These are phyloP conservation scores for Mus spicilegus DNA, from an alignment of 2,113 vertebrate genomes.

Conservation along the genomic window DNA sequence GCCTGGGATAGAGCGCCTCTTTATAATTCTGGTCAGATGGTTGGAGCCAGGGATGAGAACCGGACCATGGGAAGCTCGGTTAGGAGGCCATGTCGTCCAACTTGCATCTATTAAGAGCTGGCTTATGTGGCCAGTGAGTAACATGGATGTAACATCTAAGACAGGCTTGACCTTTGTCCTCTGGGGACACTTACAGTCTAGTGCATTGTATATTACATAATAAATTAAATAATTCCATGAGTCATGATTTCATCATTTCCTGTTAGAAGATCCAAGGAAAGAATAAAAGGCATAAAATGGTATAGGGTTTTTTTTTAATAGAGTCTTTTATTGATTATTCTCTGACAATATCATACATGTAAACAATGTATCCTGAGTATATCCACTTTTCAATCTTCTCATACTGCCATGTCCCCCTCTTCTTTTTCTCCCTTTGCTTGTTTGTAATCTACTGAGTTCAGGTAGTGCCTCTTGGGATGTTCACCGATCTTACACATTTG, in stretches of 20 bases:
- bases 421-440: not conserved
- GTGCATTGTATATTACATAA: not conserved
- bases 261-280: not conserved
- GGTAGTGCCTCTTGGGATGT: not conserved
- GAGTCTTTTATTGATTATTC: not conserved
- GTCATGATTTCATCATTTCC: not conserved
- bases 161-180: not conserved
- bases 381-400: not conserved
- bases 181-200: not conserved
- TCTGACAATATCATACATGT: not conserved
- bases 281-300: not conserved
- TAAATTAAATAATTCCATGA: not conserved
- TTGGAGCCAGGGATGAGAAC: not conserved
- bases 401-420: too few species aligned
- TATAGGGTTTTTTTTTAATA: not conserved
- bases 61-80: constrained; percentile 43
- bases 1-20: constrained; percentile 51
- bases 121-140: not conserved
- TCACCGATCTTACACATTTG: too few species aligned
- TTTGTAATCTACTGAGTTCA: not conserved
- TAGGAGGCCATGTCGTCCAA: not conserved
- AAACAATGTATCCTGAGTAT: not conserved
- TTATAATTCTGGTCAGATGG: constrained; percentile 68
- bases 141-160: not conserved
- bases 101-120: not conserved